Evolutionary conservation across 2,888 invertebrate genomes (phyloP), one percentile per base, ranked within the genome.

Genomic region (Ectemnius continuus): DNA sequence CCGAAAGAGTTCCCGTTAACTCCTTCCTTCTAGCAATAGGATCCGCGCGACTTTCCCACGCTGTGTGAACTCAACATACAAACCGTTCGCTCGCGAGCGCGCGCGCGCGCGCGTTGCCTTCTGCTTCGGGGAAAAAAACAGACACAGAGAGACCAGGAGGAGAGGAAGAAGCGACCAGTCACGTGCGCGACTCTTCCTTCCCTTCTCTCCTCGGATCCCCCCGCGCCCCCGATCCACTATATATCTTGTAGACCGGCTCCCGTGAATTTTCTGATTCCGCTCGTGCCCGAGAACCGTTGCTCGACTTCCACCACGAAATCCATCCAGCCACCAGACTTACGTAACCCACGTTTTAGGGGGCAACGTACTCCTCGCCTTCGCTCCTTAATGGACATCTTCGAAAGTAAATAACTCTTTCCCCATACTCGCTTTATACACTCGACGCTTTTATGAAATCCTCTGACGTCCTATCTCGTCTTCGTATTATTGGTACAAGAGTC

Each of bases 251-350:
- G n/a, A n/a, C 23, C 23, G 23, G 23, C 23, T 23, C 23, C 47
- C n/a, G 68, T 61, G 72, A 57, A 77, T 77, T 72, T 58, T 77
- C 75, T 69, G 65, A 77, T 77, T 75, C 75, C 75, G 52, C 58
- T 72, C 75, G 75, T 75, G 75, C 68, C 69, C 61, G 56, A 73
- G 75, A 71, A 71, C 75, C 75, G 75, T 76, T 75, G 71, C 45
- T 62, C 70, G 62, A 45, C 28, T 52, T 52, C 52, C 59, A 59
- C 67, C 73, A 48, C 60, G 73, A 66, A 66, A 60, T 73, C n/a
- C 57, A 57, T 62, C 62, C 59, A 23, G 65, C 61, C 64, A 63
- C 61, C 61, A 46, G 26, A 58, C 67, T 76, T 75, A 71, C 61
- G 62, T 75, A 71, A 76, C 67, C 67, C 67, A 71, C 56, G 52